These are phyloP conservation scores for Cyclophora albipunctata DNA, from an alignment of 2,888 invertebrate genomes.

Conservation along the genomic window DNA sequence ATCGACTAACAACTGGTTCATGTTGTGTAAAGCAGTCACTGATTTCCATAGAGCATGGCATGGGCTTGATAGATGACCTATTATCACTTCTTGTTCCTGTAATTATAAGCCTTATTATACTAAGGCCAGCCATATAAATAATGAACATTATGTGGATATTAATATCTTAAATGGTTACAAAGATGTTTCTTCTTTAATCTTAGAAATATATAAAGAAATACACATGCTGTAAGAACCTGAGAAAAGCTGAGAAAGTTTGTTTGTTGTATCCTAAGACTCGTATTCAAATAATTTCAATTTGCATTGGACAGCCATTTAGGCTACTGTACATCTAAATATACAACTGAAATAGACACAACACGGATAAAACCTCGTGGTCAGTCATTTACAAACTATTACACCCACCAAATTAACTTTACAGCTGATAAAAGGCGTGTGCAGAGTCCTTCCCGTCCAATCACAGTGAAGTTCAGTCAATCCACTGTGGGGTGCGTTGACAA, in stretches of 20 bases:
- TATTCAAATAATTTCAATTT: background rate
- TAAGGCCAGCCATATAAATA: no score
- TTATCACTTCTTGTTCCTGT: constrained; percentile 63
- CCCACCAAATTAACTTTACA: constrained; percentile 65
- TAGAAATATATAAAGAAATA: no score
- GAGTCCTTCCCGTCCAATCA: constrained; percentile 50
- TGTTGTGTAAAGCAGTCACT: constrained; percentile 56
- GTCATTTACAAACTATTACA: constrained; percentile 6
- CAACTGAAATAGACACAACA: no score
- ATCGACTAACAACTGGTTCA: constrained; percentile 62
- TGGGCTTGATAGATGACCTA: constrained; percentile 62
- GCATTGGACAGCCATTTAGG: background rate
- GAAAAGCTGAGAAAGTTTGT: no score
- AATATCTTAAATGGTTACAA: background rate
- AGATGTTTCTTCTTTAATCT: no score
- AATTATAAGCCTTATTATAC: constrained; percentile 9
- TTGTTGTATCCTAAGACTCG: no score
- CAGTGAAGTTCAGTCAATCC: constrained; percentile 57
- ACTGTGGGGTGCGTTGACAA: constrained; percentile 57
- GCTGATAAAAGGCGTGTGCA: constrained; percentile 59
- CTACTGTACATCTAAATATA: no score
- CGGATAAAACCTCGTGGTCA: no score
- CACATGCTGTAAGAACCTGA: no score
- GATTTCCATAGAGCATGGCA: constrained; percentile 66
- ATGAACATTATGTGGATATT: background rate